A percentile compares a stretch with the other conserved stretches of the same genome.
These are phyloP conservation scores for Heliconius himera DNA, from an alignment of 1,140 invertebrate species.

Conservation along the genomic window DNA sequence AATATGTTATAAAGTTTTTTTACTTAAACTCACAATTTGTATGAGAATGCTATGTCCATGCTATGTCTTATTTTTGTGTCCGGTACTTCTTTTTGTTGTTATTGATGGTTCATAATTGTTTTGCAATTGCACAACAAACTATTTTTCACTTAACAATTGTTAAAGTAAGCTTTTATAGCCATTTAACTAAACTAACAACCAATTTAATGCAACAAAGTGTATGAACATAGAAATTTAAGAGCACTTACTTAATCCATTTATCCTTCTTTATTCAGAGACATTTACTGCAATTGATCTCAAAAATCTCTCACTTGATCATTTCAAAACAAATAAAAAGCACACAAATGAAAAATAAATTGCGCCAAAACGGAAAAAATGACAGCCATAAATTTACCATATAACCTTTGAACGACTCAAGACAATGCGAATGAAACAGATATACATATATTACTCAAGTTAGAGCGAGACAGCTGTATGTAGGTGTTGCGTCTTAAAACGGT, in stretches of 20 bases:
- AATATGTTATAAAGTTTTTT: no score
- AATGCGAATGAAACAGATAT: slow-evolving; percentile 36
- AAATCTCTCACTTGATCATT: slow-evolving; percentile 40
- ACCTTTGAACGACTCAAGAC: slow-evolving; percentile 43
- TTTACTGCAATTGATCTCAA: neutral
- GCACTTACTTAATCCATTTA: neutral
- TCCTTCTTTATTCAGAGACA: neutral
- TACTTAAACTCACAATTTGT: no score
- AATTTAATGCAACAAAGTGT: neutral
- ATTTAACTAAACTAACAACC: no score
- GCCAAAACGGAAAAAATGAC: slow-evolving; percentile 49
- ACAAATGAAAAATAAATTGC: slow-evolving; percentile 50
- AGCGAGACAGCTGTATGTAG: slow-evolving; percentile 49
- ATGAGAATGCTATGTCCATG: no score
- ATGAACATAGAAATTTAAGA: neutral
- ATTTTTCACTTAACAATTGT: no score
- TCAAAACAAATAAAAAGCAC: slow-evolving; percentile 45
- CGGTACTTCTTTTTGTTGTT: no score
- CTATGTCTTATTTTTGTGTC: no score
- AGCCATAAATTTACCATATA: slow-evolving; percentile 48
- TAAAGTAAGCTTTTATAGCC: no score
- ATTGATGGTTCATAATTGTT: no score
- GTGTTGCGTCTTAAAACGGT: slow-evolving; percentile 57
- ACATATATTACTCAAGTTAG: slow-evolving; percentile 41
- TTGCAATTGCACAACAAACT: no score